A percentile compares a stretch with the other conserved stretches of the same genome.
These are phyloP conservation scores for Epinotia demarniana DNA, from an alignment of 2,888 invertebrate species.

Conservation along the genomic window DNA sequence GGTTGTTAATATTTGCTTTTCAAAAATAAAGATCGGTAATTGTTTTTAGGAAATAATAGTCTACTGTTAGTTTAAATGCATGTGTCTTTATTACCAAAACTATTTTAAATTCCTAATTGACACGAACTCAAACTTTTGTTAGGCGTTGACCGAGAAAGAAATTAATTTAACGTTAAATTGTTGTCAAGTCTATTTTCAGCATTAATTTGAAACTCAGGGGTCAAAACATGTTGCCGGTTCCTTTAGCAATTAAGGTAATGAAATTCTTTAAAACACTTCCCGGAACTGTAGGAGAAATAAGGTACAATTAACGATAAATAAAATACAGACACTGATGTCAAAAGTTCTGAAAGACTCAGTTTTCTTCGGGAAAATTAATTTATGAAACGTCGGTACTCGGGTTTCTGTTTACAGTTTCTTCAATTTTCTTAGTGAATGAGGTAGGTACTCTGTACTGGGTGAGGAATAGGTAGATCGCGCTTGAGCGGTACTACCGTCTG, in stretches of 20 bases:
- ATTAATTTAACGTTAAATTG: constrained; percentile 5
- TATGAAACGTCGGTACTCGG: background rate
- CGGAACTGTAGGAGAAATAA: constrained; percentile 56
- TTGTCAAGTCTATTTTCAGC: constrained; percentile 28
- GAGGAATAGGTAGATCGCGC: too few relatives aligned
- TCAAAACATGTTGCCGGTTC: constrained; percentile 44
- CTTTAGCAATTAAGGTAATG: constrained; percentile 54
- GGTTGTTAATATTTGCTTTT: too few relatives aligned
- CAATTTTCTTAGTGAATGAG: background rate
- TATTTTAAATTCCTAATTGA: background rate
- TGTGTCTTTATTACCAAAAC: too few relatives aligned
- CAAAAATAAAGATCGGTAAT: too few relatives aligned
- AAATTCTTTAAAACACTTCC: constrained; percentile 55
- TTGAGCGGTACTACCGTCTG: too few relatives aligned
- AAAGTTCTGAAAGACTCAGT: constrained; percentile 36
- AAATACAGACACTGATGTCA: constrained; percentile 47
- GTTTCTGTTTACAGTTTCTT: background rate
- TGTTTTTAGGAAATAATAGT: too few relatives aligned
- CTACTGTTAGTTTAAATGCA: too few relatives aligned
- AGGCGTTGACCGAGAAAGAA: too few relatives aligned
- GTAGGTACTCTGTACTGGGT: too few relatives aligned
- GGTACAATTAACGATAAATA: constrained; percentile 52
- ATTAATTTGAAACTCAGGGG: constrained; percentile 12
- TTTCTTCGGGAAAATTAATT: constrained; percentile 21
- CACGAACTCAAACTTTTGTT: background rate